Evolutionary conservation across 1,140 invertebrate species (phyloP), one percentile per base, ranked within the genome.

Genomic region (Diachasma alloeum): DNA sequence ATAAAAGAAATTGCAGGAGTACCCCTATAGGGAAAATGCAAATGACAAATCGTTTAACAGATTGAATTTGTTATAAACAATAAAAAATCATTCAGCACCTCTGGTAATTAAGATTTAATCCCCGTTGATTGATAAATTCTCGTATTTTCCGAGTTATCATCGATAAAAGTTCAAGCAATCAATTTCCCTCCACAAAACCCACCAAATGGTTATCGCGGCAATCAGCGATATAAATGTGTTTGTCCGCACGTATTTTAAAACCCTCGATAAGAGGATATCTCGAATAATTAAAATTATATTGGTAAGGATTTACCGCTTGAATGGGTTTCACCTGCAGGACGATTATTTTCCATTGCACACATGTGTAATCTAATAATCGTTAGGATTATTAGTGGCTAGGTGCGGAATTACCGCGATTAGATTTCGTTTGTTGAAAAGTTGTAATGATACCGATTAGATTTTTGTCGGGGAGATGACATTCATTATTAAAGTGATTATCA

Each of bases 231-330:
- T 63, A 42, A 48, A 56, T 56, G 37, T 56, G 53, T 39, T 31
- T 56, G 48, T 46, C 24, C 24, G 48, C n/a, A 17, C 36, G 26
- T 2, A 53, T 76, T 69, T 46, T 15, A 48, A 53, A 71, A 48
- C 42, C 26, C 24, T 39, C 31, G 75, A 79, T 79, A 74, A 76
- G 15, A 63, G 19, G 56, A 74, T 75, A 76, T 76, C 71, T 72
- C 22, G 48, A 75, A 72, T 80, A 59, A 76, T 78, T 75, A 80
- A 78, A 80, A 75, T 72, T 59, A 77, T 79, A 75, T 80, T 78
- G 77, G 44, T 59, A 72, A 77, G 67, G 56, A 80, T 80, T 80
- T 79, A 76, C 72, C 74, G 19, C 44, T 66, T 36, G 17, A 46
- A 31, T 42, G 39, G 39, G 39, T 42, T 42, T 11, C 13, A 42